These are phyloP conservation scores for Blastomussa wellsi DNA, from an alignment of 92 coral and sea anemone genomes.

Conservation along the genomic window DNA sequence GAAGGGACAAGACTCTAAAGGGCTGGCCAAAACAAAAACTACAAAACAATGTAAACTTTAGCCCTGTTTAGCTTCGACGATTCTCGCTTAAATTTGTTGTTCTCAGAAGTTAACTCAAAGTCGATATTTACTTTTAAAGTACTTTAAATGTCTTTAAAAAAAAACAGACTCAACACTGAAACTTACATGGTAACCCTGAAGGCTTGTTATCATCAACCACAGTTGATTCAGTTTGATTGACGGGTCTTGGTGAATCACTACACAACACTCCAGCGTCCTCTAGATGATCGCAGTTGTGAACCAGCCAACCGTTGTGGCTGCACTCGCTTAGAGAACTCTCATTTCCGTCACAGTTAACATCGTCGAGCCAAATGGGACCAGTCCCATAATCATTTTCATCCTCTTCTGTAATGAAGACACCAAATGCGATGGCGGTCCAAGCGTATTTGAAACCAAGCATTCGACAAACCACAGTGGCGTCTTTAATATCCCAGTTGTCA, in stretches of 20 bases:
- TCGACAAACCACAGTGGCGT: constrained; percentile 41
- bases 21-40: too few relatives aligned
- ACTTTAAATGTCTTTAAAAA: too few relatives aligned
- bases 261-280: constrained; percentile 48
- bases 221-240: neutral
- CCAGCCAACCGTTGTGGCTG: constrained; percentile 33
- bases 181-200: constrained; percentile 22
- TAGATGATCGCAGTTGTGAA: constrained; percentile 37
- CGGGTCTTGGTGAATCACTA: constrained; percentile 21
- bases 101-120: too few relatives aligned
- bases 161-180: too few relatives aligned
- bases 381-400: constrained; percentile 8
- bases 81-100: too few relatives aligned
- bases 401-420: neutral
- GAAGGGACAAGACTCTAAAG: too few relatives aligned
- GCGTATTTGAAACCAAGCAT: constrained; percentile 42
- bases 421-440: constrained; percentile 36
- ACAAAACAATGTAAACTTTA: too few relatives aligned
- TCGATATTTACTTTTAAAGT: too few relatives aligned
- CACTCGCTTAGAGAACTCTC: constrained; percentile 41
- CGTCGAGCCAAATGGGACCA: constrained; percentile 49
- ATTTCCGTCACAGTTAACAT: constrained; percentile 30
- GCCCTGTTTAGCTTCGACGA: too few relatives aligned
- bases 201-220: constrained; percentile 14
- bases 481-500: constrained; percentile 39